Conservation (phyloP, 2,113 vertebrate genomes). For the Sander lucioperca region DNA sequence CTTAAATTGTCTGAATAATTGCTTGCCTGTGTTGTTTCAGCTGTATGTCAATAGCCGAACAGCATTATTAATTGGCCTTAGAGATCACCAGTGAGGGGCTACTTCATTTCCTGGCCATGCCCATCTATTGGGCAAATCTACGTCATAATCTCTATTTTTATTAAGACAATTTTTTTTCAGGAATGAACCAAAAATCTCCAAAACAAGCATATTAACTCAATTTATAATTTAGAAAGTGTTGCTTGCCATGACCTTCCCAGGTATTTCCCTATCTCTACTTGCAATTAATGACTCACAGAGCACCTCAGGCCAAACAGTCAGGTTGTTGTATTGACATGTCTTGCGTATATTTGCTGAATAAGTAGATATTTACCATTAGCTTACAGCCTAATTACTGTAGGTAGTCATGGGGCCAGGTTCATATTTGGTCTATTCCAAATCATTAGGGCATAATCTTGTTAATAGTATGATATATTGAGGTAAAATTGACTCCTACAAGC, state of each 20-base stretch:
- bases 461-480: background rate
- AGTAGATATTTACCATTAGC: conserved; percentile 11
- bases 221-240: conserved; percentile 9
- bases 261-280: conserved; percentile 1
- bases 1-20: conserved; percentile 31
- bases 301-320: conserved; percentile 42
- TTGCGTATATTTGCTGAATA: conserved; percentile 31
- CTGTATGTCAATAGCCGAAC: conserved; percentile 33
- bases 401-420: conserved; percentile 13
- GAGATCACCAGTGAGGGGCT: conserved; percentile 7
- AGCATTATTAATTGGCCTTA: conserved; percentile 31
- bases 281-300: conserved; percentile 40
- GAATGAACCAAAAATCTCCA: background rate
- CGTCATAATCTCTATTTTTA: background rate
- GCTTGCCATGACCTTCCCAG: conserved; percentile 23
- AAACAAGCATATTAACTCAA: background rate
- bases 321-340: conserved; percentile 55
- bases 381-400: conserved; percentile 30
- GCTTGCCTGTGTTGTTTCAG: conserved; percentile 23
- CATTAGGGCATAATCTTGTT: background rate
- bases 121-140: background rate
- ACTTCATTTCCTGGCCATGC: background rate
- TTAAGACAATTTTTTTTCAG: background rate
- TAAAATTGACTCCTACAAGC: background rate
- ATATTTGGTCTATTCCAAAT: conserved; percentile 2